Evolutionary conservation across 2,888 invertebrate species (phyloP), one percentile per base, ranked within the genome.

Genomic region (Epirrhoe alternata): DNA sequence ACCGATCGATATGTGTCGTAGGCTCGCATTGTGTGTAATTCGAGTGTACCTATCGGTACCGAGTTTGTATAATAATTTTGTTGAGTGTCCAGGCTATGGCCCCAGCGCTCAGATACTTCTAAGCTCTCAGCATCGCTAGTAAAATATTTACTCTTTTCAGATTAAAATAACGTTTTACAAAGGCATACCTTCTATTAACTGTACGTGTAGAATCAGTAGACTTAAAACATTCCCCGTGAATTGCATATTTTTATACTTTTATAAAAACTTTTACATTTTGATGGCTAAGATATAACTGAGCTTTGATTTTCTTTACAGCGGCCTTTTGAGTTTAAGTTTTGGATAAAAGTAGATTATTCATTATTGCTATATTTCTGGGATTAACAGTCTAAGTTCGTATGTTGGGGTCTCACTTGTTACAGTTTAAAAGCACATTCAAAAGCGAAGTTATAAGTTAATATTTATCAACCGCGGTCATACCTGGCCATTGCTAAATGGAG

Each of bases 391-490:
- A n/a, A n/a, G n/a, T n/a, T n/a, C n/a, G n/a, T n/a, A 33, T 33
- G 5, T 7, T 33, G 3, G 38, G 5, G 2, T 12, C 38, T 10
- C 1, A 38, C 38, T 38, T 10, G 6, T 7, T 33, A 12, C 12
- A 42, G 12, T 12, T 42, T 12, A 38, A 42, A 12, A 12, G 2
- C 12, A 16, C 16, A 72, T 74, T 67, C 69, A 66, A 73, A 77
- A 71, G 75, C 79, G 81, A 83, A 81, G 82, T 86, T 82, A 67
- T 66, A 73, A 73, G 66, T 72, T 86, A 87, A 86, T 83, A 86
- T 86, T 84, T 72, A 71, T 71, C 83, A 83, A 79, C 76, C 33
- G 64, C 56, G 63, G 59, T 68, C 73, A 64, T 73, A 76, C 77
- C 76, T 78, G 74, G 53, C 59, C 64, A 58, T 42, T 49, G 52